phyloP scores from a whole-genome alignment of 2,888 invertebrate genomes.

The Rhagophthalmus giganteus region DNA sequence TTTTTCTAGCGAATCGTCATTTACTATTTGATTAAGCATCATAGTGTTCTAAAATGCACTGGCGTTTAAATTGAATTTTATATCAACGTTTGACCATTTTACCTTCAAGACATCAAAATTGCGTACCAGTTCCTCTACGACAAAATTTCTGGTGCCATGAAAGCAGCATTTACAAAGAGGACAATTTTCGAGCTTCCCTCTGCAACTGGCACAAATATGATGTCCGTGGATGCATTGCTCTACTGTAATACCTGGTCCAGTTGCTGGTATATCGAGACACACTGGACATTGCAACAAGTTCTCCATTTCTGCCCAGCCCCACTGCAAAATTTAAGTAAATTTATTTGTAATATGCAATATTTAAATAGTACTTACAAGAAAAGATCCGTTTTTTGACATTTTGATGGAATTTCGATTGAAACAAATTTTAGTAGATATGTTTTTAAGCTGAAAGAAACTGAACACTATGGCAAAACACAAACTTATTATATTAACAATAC shows the following conservation, averaged over 20 bases:
- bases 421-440: no score
- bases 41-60: no score
- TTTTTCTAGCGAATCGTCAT: constrained; percentile 1
- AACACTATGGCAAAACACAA: no score
- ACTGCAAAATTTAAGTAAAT: constrained; percentile 10
- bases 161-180: constrained; percentile 60
- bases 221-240: constrained; percentile 62
- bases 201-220: constrained; percentile 61
- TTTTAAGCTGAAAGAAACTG: background rate
- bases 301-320: constrained; percentile 50
- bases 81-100: no score
- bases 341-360: background rate
- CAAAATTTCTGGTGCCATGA: constrained; percentile 60
- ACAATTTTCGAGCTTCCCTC: constrained; percentile 56
- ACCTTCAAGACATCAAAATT: constrained; percentile 53
- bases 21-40: background rate
- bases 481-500: no score
- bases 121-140: constrained; percentile 60
- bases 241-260: constrained; percentile 51
- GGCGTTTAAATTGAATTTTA: no score
- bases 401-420: no score
- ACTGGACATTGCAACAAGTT: constrained; percentile 62
- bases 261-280: constrained; percentile 59
- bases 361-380: constrained; percentile 6
- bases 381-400: constrained; percentile 17